Conservation (phyloP, 2,797 vertebrate genomes). For the Sebastes oblongus region DNA sequence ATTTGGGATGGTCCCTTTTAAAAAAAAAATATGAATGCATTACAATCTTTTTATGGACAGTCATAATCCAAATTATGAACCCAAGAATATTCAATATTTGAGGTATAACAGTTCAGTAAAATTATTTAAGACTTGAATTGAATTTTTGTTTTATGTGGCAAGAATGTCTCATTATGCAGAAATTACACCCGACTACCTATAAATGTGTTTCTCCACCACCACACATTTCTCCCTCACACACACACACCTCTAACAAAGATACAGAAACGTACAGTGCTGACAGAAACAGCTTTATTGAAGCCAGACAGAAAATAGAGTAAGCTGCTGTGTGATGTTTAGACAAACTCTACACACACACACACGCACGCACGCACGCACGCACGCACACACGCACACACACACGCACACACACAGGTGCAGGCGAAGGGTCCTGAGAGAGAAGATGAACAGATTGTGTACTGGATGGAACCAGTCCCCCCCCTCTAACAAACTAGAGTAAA, state of each 20-base stretch:
- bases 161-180: background rate
- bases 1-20: background rate
- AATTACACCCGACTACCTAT: background rate
- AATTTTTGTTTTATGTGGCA: background rate
- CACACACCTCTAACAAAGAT: background rate
- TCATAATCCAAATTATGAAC: background rate
- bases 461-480: background rate
- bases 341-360: background rate
- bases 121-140: background rate
- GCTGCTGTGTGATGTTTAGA: slow-evolving; percentile 26
- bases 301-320: slow-evolving; percentile 32
- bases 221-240: background rate
- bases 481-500: background rate
- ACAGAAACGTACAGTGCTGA: slow-evolving; percentile 1
- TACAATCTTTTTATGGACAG: background rate
- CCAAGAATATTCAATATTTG: background rate
- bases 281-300: slow-evolving; percentile 52
- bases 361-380: background rate
- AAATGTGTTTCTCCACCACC: background rate
- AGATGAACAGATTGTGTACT: slow-evolving; percentile 6
- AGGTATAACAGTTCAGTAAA: background rate
- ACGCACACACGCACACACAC: background rate
- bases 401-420: background rate
- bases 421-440: slow-evolving; percentile 47
- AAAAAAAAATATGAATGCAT: background rate